Percentiles rank a stretch among this genome's conserved stretches.
phyloP scores from a whole-genome alignment of 2,797 vertebrate genomes.

The Phataginus tricuspis region DNA sequence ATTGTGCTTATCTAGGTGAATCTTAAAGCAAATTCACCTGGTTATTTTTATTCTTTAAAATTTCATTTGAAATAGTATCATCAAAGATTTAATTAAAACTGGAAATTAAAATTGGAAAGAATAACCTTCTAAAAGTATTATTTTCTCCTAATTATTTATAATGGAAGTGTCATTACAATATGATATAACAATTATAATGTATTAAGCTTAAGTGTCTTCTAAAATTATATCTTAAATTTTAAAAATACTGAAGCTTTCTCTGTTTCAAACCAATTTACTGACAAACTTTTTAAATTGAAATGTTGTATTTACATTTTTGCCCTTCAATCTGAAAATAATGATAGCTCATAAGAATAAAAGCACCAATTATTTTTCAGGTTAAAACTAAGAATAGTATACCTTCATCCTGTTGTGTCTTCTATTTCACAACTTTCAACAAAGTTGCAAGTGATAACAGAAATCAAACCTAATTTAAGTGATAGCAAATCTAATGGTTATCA shows the following conservation, averaged over 20 bases:
- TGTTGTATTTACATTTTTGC: conserved; percentile 64
- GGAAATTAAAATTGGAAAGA: conserved; percentile 57
- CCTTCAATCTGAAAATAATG: conserved; percentile 78
- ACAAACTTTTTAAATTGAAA: conserved; percentile 31
- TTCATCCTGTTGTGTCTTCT: not conserved
- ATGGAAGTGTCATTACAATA: not conserved
- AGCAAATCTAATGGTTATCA: not conserved
- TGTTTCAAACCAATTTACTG: conserved; percentile 58
- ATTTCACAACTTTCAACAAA: conserved; percentile 57
- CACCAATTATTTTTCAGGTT: conserved; percentile 50
- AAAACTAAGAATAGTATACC: not conserved
- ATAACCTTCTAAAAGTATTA: conserved; percentile 36
- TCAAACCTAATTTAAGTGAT: not conserved
- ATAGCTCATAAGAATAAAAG: conserved; percentile 64
- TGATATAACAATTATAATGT: conserved; percentile 10
- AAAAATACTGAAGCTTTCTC: conserved; percentile 2
- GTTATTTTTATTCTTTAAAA: conserved; percentile 55
- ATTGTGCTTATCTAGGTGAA: conserved; percentile 16
- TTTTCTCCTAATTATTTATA: conserved; percentile 50
- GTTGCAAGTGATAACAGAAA: conserved; percentile 42
- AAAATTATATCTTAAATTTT: conserved; percentile 46
- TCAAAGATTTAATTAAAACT: conserved; percentile 55
- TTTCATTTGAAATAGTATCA: conserved; percentile 32
- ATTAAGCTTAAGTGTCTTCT: conserved; percentile 43
- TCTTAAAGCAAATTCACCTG: conserved; percentile 55